Conservation (phyloP, 53 echinoderm and acorn worm species). For the Holothuria leucospilota region DNA sequence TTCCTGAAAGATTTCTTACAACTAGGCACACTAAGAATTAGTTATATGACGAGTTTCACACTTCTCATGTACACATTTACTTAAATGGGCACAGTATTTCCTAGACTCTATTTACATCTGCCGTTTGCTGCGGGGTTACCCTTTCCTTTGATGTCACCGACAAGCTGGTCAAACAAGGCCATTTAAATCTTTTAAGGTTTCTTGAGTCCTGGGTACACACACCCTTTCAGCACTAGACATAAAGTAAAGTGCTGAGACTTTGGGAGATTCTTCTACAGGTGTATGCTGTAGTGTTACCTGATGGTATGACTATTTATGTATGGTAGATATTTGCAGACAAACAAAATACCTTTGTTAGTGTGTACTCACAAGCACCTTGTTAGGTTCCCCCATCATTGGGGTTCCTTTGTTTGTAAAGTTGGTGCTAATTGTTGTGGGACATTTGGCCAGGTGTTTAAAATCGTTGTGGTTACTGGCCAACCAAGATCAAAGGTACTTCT, state of each 20-base stretch:
- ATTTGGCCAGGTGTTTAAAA: constrained; percentile 42
- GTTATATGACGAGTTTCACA: no score
- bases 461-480: constrained; percentile 14
- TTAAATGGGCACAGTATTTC: no score
- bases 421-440: constrained; percentile 32
- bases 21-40: no score
- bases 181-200: not conserved
- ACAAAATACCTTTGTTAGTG: constrained; percentile 23
- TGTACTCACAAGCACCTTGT: constrained; percentile 25
- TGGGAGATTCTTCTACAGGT: no score
- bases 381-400: not conserved
- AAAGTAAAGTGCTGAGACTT: no score
- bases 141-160: constrained; percentile 14
- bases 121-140: not conserved
- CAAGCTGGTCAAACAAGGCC: constrained; percentile 29
- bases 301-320: not conserved
- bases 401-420: constrained; percentile 15
- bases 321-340: not conserved
- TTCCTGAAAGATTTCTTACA: no score
- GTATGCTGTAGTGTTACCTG: no score
- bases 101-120: not conserved
- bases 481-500: not conserved
- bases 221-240: no score
- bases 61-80: no score
- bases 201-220: no score